Percentiles rank a stretch among this genome's conserved stretches.
phyloP scores from a whole-genome alignment of 2,888 invertebrate species.

The Eristalis pertinax region DNA sequence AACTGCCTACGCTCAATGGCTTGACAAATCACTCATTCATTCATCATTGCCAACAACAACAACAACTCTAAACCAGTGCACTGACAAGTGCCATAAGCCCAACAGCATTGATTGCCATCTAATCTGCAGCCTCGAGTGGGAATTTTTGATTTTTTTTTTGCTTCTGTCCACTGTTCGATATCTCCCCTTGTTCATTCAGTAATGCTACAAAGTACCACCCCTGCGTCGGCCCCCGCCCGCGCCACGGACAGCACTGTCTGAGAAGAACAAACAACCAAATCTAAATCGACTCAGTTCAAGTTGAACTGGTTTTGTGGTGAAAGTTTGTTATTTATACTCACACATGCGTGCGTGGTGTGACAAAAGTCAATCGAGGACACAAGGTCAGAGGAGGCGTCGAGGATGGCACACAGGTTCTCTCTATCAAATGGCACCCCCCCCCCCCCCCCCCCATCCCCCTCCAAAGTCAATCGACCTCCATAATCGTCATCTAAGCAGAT shows the following conservation, averaged over 20 bases:
- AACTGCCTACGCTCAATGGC: background rate
- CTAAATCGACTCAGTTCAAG: background rate
- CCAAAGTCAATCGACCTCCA: no score
- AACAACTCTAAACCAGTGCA: no score
- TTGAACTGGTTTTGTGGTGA: background rate
- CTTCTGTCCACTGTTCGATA: background rate
- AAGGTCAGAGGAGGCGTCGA: background rate
- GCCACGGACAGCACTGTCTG: background rate
- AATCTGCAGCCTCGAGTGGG: background rate
- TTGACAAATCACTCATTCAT: background rate
- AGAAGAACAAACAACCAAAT: background rate
- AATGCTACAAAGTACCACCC: background rate
- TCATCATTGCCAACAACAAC: background rate
- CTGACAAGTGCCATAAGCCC: background rate
- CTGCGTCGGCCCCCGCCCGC: background rate
- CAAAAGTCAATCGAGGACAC: background rate
- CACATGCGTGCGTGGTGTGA: background rate
- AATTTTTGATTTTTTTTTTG: background rate
- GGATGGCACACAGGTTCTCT: no score
- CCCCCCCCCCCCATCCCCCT: no score
- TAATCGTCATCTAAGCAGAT: background rate
- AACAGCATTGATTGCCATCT: background rate
- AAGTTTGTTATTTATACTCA: background rate
- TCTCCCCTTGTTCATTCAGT: background rate
- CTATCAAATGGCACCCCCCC: no score